Conservation (phyloP, 2,888 invertebrate species). For the Frankliniella intonsa region DNA sequence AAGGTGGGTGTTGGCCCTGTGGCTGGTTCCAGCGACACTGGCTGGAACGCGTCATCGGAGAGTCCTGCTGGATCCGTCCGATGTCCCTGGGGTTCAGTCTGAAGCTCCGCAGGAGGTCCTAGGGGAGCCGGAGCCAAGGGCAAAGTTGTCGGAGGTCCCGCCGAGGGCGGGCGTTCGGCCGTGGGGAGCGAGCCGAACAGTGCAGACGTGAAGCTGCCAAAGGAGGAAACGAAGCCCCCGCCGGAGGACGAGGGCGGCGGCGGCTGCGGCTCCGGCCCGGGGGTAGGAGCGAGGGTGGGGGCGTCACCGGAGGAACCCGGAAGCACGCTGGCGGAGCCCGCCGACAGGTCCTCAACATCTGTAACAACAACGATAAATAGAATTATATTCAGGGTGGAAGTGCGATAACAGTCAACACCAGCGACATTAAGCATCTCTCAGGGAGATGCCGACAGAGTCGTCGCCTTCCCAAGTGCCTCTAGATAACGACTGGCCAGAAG, state of each 20-base stretch:
- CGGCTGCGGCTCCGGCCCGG: constrained; percentile 34
- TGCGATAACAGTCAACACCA: too few species aligned
- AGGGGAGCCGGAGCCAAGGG: constrained; percentile 1
- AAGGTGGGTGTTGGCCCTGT: not conserved
- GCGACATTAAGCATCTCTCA: too few species aligned
- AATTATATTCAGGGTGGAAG: too few species aligned
- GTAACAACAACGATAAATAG: not conserved
- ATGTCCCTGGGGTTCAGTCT: not conserved
- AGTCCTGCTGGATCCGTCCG: not conserved
- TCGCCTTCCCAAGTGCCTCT: too few species aligned
- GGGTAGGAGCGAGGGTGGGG: constrained; percentile 36
- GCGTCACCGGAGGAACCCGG: constrained; percentile 29
- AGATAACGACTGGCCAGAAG: too few species aligned
- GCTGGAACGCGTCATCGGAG: not conserved
- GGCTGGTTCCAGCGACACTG: not conserved
- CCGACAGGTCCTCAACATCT: constrained; percentile 24
- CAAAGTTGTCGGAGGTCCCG: constrained; percentile 29
- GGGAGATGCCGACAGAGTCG: too few species aligned
- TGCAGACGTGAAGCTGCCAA: constrained; percentile 32
- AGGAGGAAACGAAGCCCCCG: constrained; percentile 25
- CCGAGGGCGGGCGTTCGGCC: constrained; percentile 28
- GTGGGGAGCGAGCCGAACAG: constrained; percentile 16
- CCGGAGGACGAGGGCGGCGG: constrained; percentile 35
- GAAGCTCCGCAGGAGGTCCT: not conserved
- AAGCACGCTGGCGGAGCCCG: constrained; percentile 24